A percentile compares a stretch with the other conserved stretches of the same genome.
Conservation (phyloP, 2,797 vertebrate species). For the Chloroceryle amazona region DNA sequence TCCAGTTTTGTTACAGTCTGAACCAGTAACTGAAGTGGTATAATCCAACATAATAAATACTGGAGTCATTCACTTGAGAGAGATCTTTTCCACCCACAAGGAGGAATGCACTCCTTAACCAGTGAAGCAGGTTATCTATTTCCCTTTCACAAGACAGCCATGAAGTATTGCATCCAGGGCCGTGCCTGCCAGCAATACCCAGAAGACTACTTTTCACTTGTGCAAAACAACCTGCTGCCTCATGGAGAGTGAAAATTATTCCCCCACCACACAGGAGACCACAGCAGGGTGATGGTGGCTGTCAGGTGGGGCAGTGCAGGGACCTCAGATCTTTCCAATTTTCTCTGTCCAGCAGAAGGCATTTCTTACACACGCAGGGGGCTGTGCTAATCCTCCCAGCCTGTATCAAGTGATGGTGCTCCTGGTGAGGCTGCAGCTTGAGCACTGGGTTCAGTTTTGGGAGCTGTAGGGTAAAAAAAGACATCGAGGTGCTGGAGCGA, state of each 20-base stretch:
- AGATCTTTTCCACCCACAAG: slow-evolving; percentile 34
- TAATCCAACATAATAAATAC: slow-evolving; percentile 68
- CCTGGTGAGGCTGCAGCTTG: too few relatives aligned
- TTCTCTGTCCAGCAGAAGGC: background rate
- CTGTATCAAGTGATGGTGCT: too few relatives aligned
- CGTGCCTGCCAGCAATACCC: background rate
- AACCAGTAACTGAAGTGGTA: slow-evolving; percentile 61
- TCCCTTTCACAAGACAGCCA: background rate
- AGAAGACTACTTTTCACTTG: background rate
- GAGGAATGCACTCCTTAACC: slow-evolving; percentile 6
- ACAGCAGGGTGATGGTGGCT: background rate
- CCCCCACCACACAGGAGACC: background rate
- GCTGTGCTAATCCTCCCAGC: background rate
- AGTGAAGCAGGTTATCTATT: slow-evolving; percentile 11
- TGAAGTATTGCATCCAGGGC: background rate
- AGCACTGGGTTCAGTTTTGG: too few relatives aligned
- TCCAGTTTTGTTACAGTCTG: slow-evolving; percentile 55
- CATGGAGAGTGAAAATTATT: fast-evolving
- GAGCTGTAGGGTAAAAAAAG: too few relatives aligned
- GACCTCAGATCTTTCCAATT: background rate
- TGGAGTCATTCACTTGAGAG: slow-evolving; percentile 45
- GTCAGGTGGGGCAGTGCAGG: background rate
- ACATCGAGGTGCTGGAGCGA: too few relatives aligned
- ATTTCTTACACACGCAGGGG: fast-evolving
- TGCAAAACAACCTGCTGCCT: background rate